These are phyloP conservation scores for Zophobas atratus DNA, from an alignment of 1,140 invertebrate genomes.

Conservation along the genomic window DNA sequence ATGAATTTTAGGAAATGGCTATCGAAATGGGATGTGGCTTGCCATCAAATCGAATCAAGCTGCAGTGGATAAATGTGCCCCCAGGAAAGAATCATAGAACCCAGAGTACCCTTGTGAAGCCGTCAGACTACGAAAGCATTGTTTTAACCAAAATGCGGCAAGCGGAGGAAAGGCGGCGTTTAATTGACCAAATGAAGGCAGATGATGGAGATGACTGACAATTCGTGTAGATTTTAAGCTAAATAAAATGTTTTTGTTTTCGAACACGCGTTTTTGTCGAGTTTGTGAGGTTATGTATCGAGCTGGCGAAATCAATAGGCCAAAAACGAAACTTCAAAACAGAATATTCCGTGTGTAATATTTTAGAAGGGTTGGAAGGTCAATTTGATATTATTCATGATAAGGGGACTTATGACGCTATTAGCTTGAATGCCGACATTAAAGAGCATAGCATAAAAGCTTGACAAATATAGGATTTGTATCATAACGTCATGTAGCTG, in stretches of 20 bases:
- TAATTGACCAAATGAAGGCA: slow-evolving; percentile 83
- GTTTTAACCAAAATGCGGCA: slow-evolving; percentile 85
- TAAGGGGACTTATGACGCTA: slow-evolving; percentile 96
- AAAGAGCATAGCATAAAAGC: slow-evolving; percentile 74
- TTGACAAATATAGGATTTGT: slow-evolving; percentile 65
- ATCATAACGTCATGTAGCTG: too few relatives aligned
- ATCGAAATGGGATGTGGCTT: slow-evolving; percentile 56
- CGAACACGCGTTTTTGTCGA: background rate
- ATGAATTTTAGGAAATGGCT: slow-evolving; percentile 74
- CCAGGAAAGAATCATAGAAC: slow-evolving; percentile 65
- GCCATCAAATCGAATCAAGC: too few relatives aligned
- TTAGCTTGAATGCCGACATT: slow-evolving; percentile 83
- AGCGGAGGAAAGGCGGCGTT: slow-evolving; percentile 84
- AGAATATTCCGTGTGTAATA: slow-evolving; percentile 74
- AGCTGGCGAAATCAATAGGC: slow-evolving; percentile 79
- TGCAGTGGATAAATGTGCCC: slow-evolving; percentile 64
- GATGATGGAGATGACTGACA: slow-evolving; percentile 71
- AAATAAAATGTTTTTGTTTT: background rate
- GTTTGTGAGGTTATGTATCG: slow-evolving; percentile 67
- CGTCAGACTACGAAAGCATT: slow-evolving; percentile 84
- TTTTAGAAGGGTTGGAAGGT: slow-evolving; percentile 68
- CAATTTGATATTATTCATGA: slow-evolving; percentile 82
- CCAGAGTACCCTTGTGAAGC: slow-evolving; percentile 67
- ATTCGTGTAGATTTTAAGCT: background rate
- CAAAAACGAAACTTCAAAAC: slow-evolving; percentile 72